Percentiles rank a stretch among this genome's conserved stretches.
phyloP scores from a whole-genome alignment of 2,113 vertebrate species.

The Myotis davidii region DNA sequence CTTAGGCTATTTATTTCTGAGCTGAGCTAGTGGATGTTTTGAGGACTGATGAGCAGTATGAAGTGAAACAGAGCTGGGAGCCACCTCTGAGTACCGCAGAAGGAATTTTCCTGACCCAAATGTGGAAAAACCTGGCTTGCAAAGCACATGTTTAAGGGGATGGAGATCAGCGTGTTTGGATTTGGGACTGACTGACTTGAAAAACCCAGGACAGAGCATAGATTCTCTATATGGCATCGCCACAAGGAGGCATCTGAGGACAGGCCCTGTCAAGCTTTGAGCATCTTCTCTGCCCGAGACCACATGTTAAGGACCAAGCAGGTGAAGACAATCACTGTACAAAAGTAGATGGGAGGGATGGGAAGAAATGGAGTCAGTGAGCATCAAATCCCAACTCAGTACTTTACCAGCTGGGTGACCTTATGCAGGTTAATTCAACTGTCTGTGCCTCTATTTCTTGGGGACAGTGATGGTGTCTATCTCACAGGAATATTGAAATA shows the following conservation, averaged over 20 bases:
- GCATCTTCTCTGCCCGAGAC: neutral
- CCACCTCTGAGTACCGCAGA: neutral
- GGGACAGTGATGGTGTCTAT: neutral
- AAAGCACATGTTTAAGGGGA: neutral
- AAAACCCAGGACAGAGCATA: neutral
- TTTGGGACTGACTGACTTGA: neutral
- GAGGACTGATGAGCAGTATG: neutral
- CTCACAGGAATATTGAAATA: neutral
- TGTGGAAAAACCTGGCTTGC: neutral
- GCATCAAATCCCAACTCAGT: neutral
- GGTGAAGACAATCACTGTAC: neutral
- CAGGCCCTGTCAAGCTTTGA: neutral
- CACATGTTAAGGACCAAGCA: neutral
- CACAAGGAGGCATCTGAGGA: neutral
- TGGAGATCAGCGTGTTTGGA: neutral
- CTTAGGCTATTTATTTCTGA: neutral
- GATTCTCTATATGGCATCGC: neutral
- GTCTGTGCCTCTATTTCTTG: neutral
- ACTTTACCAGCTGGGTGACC: neutral
- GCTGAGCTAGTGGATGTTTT: neutral
- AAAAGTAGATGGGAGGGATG: neutral
- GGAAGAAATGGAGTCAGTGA: neutral
- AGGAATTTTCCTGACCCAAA: slow-evolving; percentile 1
- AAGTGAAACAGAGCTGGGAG: neutral
- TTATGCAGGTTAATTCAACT: neutral